Percentiles rank a stretch among this genome's conserved stretches.
Conservation (phyloP, 2,113 vertebrate genomes). For the Osmerus mordax region DNA sequence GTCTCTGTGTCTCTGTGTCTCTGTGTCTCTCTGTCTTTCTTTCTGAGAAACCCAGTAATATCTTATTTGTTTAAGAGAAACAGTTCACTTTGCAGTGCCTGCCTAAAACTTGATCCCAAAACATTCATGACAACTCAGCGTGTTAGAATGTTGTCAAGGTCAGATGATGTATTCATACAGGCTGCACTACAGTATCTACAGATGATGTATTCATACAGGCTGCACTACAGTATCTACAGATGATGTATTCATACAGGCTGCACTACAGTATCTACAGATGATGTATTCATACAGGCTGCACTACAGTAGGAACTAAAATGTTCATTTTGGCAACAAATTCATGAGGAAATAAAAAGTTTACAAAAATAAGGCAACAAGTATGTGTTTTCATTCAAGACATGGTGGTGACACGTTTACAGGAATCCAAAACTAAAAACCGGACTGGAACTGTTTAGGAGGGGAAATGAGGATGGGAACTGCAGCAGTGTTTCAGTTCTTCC, state of each 20-base stretch:
- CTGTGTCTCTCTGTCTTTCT: too few species aligned
- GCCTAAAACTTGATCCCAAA: too few species aligned
- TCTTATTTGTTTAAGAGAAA: neutral
- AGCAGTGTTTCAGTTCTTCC: constrained; percentile 2
- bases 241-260: constrained; percentile 20
- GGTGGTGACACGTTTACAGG: constrained; percentile 31
- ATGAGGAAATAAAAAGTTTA: constrained; percentile 37
- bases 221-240: too few species aligned
- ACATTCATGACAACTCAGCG: neutral
- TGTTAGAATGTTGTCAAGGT: constrained; percentile 58
- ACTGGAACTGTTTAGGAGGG: neutral
- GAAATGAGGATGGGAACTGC: neutral
- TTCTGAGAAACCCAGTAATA: too few species aligned
- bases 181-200: too few species aligned
- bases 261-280: constrained; percentile 35
- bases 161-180: too few species aligned
- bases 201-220: constrained; percentile 23
- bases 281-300: constrained; percentile 21
- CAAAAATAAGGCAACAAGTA: constrained; percentile 68
- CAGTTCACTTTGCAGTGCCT: neutral
- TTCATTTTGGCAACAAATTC: constrained; percentile 54
- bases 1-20: constrained; percentile 38
- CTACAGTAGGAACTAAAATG: constrained; percentile 28
- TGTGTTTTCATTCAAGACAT: constrained; percentile 45
- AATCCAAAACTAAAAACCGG: constrained; percentile 8